phyloP scores from a whole-genome alignment of 2,797 vertebrate genomes.

The Brotula barbata region DNA sequence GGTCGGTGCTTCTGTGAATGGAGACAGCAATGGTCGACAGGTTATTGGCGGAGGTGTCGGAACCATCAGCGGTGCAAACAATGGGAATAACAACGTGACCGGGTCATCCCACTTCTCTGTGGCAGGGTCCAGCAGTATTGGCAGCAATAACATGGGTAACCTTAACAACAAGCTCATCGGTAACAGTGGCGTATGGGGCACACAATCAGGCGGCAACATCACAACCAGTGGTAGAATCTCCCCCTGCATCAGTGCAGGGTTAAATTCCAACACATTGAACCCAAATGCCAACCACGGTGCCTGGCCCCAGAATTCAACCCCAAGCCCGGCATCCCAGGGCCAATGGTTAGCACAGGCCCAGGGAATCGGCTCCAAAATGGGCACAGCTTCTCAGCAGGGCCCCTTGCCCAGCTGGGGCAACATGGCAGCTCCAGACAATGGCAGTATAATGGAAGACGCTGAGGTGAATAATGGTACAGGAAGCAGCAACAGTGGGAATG shows the following conservation, averaged over 20 bases:
- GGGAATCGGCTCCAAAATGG: conserved; percentile 87
- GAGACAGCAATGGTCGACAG: conserved; percentile 70
- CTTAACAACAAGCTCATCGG: conserved; percentile 82
- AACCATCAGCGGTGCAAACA: conserved; percentile 77
- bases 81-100: conserved; percentile 77
- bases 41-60: conserved; percentile 69
- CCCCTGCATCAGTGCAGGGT: conserved; percentile 89
- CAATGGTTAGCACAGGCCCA: conserved; percentile 87
- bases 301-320: conserved; percentile 85
- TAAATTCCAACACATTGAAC: conserved; percentile 95
- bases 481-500: conserved; percentile 77
- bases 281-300: conserved; percentile 95
- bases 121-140: conserved; percentile 73
- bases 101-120: conserved; percentile 76
- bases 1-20: conserved; percentile 66
- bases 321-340: conserved; percentile 83
- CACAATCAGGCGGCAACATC: conserved; percentile 73
- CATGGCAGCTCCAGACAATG: conserved; percentile 84
- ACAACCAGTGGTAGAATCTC: conserved; percentile 61
- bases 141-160: conserved; percentile 92
- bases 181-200: conserved; percentile 85
- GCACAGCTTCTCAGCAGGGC: conserved; percentile 84
- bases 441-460: conserved; percentile 80
- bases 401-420: conserved; percentile 86
- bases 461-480: conserved; percentile 91